phyloP scores from a whole-genome alignment of 2,113 vertebrate genomes.

The Chionis minor region DNA sequence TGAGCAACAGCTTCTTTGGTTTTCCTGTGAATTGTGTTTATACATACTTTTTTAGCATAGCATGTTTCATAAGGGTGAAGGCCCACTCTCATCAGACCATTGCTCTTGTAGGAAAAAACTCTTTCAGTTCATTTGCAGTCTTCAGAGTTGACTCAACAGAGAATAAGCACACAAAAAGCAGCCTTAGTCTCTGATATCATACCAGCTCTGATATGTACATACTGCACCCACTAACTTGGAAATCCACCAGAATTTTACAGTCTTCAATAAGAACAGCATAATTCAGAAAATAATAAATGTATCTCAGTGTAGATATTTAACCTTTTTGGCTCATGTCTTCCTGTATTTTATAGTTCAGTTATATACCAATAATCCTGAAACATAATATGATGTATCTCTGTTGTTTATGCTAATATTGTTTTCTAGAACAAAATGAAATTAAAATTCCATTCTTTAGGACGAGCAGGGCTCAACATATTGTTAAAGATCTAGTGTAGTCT shows the following conservation, averaged over 20 bases:
- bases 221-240: background rate
- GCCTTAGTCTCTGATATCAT: background rate
- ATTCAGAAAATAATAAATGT: background rate
- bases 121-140: background rate
- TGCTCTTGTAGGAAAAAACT: background rate
- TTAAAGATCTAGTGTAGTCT: background rate
- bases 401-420: background rate
- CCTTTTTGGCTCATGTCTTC: background rate
- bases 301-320: background rate
- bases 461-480: background rate
- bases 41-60: accelerated
- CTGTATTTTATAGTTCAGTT: background rate
- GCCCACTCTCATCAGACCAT: background rate
- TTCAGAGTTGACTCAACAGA: background rate
- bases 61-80: background rate
- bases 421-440: background rate
- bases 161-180: background rate
- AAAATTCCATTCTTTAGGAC: background rate
- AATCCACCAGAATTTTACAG: background rate
- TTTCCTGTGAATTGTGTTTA: background rate
- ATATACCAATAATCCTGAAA: background rate
- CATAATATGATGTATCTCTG: background rate
- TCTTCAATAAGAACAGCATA: background rate
- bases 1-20: background rate
- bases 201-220: background rate